phyloP scores from a whole-genome alignment of 64 coral and sea anemone species.

The Montipora cactus region DNA sequence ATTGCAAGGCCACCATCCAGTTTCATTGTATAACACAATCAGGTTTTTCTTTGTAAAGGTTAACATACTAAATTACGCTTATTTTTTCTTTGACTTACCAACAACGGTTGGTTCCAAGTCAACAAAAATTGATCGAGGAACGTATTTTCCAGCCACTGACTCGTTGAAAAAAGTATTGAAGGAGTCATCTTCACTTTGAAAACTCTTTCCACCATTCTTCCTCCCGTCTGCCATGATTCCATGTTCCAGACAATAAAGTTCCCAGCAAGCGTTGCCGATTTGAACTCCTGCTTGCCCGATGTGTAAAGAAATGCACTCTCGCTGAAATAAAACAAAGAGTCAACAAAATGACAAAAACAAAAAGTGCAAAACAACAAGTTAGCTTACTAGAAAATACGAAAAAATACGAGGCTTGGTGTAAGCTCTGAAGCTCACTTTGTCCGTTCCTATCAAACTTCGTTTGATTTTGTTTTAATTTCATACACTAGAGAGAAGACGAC shows the following conservation, averaged over 20 bases:
- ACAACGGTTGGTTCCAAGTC: conserved; percentile 92
- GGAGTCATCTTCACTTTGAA: conserved; percentile 64
- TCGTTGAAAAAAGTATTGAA: conserved; percentile 90
- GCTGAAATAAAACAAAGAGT: conserved; percentile 19
- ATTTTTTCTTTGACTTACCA: conserved; percentile 39
- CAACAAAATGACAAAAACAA: not conserved
- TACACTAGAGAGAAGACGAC: not conserved
- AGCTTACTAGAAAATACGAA: no score
- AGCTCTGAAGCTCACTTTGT: no score
- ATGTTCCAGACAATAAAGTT: conserved; percentile 85
- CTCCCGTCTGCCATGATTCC: conserved; percentile 71
- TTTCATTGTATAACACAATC: no score
- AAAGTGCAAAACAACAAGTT: no score
- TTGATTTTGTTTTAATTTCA: no score
- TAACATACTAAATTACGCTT: no score
- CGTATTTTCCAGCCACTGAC: conserved; percentile 80
- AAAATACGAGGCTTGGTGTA: no score
- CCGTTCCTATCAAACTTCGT: no score
- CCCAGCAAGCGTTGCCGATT: conserved; percentile 95
- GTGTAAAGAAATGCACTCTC: conserved; percentile 86
- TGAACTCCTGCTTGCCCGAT: conserved; percentile 87
- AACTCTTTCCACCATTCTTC: conserved; percentile 27
- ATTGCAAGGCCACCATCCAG: no score
- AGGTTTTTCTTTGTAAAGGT: no score
- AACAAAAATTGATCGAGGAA: conserved; percentile 85